A percentile compares a stretch with the other conserved stretches of the same genome.
Evolutionary conservation across 2,113 vertebrate species (phyloP).

Genomic region (Xyliphius kryptos): DNA sequence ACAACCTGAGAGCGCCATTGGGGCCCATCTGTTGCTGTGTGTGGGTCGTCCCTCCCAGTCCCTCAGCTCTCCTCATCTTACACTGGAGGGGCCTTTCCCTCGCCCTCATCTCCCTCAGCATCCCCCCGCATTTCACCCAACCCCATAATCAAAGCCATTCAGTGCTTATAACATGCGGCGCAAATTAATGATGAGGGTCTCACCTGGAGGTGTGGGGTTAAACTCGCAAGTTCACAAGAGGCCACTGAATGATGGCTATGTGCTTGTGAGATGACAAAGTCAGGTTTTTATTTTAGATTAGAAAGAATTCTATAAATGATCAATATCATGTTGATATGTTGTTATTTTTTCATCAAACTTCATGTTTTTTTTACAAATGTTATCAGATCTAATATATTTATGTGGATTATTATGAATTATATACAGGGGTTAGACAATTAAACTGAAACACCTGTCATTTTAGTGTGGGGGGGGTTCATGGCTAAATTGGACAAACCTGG

Average conservation of each 20-base stretch:
- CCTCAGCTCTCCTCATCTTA: constrained; percentile 44
- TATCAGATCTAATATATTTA: too few relatives aligned
- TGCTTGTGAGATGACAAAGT: too few relatives aligned
- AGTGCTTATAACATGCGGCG: constrained; percentile 34
- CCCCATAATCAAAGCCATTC: constrained; percentile 30
- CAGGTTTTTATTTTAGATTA: too few relatives aligned
- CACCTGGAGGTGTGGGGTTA: constrained; percentile 39
- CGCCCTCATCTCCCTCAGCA: constrained; percentile 42
- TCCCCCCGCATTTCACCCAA: constrained; percentile 27
- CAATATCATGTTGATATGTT: too few relatives aligned
- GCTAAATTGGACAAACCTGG: too few relatives aligned
- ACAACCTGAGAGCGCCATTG: constrained; percentile 64
- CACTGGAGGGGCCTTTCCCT: constrained; percentile 44
- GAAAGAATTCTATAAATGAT: too few relatives aligned
- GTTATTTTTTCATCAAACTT: too few relatives aligned
- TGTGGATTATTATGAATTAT: too few relatives aligned
- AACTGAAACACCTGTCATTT: too few relatives aligned
- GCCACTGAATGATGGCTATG: constrained; percentile 13
- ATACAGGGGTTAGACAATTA: too few relatives aligned
- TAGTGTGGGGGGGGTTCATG: too few relatives aligned
- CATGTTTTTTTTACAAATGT: too few relatives aligned
- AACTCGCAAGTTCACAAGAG: constrained; percentile 28
- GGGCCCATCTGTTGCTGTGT: constrained; percentile 67
- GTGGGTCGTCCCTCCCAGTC: constrained; percentile 55
- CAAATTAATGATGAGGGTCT: constrained; percentile 37